Percentiles rank a stretch among this genome's conserved stretches.
Evolutionary conservation across 2,797 vertebrate genomes (phyloP).

Genomic region (Pyrocephalus nanus): DNA sequence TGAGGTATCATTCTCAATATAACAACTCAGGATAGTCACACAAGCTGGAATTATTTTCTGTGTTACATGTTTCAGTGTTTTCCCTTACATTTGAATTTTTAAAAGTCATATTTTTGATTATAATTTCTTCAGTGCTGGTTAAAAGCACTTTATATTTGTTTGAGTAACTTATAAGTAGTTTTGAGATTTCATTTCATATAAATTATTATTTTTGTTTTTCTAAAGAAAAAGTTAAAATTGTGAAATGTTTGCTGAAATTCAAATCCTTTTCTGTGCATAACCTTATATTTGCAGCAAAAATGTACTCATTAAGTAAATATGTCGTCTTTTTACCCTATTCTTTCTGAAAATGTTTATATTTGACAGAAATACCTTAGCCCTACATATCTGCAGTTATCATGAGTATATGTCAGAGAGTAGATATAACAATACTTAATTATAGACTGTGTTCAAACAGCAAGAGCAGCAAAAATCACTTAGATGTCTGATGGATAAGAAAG

Average conservation of each 20-base stretch:
- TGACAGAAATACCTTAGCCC: neutral
- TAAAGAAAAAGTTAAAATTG: neutral
- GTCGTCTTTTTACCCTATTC: neutral
- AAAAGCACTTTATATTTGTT: neutral
- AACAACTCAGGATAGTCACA: neutral
- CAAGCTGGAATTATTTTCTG: neutral
- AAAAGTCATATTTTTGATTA: neutral
- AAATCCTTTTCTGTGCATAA: neutral
- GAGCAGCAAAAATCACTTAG: neutral
- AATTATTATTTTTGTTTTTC: neutral
- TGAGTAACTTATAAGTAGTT: neutral
- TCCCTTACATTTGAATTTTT: neutral
- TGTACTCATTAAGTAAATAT: rapidly evolving
- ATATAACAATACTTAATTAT: neutral
- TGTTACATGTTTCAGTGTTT: neutral
- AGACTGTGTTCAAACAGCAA: neutral
- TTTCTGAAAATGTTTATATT: neutral
- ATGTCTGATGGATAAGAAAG: neutral
- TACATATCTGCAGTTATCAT: neutral
- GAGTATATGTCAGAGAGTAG: neutral
- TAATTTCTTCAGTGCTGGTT: neutral
- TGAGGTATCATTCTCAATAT: neutral
- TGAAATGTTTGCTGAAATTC: neutral
- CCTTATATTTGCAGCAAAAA: neutral
- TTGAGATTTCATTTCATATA: neutral